Evolutionary conservation across 2,888 invertebrate genomes (phyloP).

Genomic region (Parnassius orleans): DNA sequence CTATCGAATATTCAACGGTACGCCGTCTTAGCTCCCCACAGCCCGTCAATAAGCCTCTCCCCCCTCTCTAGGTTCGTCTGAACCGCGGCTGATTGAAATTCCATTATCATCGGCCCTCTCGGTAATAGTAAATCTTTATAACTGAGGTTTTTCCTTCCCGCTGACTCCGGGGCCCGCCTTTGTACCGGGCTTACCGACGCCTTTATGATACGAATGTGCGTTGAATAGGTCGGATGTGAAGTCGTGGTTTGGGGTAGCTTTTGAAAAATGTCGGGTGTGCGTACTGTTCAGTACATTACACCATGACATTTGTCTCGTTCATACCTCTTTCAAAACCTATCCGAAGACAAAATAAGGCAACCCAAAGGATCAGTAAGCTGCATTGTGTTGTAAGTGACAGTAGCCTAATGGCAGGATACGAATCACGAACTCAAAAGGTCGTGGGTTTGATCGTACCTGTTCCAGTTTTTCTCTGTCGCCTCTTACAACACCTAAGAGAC

Average conservation of each 20-base stretch:
- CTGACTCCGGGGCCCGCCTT: constrained; percentile 52
- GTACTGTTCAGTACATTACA: not conserved
- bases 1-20: constrained; percentile 25
- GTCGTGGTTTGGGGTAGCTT: constrained; percentile 11
- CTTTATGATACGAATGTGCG: constrained; percentile 50
- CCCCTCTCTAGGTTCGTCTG: constrained; percentile 24
- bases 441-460: no score
- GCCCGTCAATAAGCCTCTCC: constrained; percentile 33
- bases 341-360: no score
- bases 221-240: constrained; percentile 33
- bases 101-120: constrained; percentile 71
- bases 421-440: no score
- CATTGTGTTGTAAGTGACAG: no score
- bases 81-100: constrained; percentile 72
- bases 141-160: constrained; percentile 64
- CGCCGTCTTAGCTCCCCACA: constrained; percentile 28
- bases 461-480: no score
- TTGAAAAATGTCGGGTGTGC: not conserved
- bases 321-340: no score
- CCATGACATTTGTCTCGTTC: no score
- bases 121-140: constrained; percentile 67
- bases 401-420: no score
- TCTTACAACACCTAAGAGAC: no score
- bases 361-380: no score
- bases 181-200: constrained; percentile 58